These are phyloP conservation scores for Pseudocheirus occidentalis DNA, from an alignment of 2,797 vertebrate species.

Conservation along the genomic window DNA sequence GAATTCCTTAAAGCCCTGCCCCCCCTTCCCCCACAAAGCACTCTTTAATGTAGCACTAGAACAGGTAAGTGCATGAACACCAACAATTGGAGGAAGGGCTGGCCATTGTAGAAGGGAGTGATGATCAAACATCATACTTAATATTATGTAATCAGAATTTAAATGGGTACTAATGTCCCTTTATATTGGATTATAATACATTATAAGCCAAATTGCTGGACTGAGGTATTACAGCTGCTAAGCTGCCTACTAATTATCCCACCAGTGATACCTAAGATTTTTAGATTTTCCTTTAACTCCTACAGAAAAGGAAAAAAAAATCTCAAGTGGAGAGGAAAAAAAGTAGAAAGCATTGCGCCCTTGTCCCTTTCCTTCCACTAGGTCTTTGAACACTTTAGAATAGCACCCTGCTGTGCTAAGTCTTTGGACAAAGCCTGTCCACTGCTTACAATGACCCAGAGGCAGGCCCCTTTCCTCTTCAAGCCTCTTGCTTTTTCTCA, in stretches of 20 bases:
- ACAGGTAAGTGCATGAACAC: not conserved
- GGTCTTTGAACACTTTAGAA: not conserved
- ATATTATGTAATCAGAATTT: not conserved
- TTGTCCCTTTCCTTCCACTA: not conserved
- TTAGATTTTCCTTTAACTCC: not conserved
- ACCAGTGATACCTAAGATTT: not conserved
- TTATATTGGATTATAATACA: not conserved
- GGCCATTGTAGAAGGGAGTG: not conserved
- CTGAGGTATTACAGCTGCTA: not conserved
- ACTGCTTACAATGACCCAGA: not conserved
- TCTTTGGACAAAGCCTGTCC: not conserved
- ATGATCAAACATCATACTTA: not conserved
- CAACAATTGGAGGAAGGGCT: not conserved
- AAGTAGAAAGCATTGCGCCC: not conserved
- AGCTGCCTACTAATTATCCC: not conserved
- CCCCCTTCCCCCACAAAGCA: not conserved
- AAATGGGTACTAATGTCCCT: not conserved
- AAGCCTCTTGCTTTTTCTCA: not conserved
- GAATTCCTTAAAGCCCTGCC: not conserved
- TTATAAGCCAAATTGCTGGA: not conserved
- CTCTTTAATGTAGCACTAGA: not conserved
- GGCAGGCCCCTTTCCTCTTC: not conserved
- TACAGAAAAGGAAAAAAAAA: not conserved
- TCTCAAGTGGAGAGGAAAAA: not conserved
- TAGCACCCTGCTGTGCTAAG: not conserved